Conservation (phyloP, 2,797 vertebrate species). For the Masticophis lateralis region DNA sequence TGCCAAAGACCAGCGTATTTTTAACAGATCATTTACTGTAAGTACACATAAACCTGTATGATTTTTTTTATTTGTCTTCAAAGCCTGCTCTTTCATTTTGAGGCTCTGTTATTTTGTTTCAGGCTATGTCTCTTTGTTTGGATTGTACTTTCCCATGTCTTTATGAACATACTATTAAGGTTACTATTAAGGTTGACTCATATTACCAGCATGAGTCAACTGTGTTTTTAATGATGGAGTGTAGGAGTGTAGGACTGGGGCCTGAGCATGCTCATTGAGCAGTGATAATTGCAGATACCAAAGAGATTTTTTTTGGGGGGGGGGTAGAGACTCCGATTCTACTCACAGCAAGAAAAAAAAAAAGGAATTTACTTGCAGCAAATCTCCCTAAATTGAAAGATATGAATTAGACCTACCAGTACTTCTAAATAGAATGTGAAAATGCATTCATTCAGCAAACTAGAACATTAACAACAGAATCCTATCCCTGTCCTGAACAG, state of each 20-base stretch:
- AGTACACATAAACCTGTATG: background rate
- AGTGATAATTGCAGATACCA: conserved; percentile 72
- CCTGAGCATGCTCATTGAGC: conserved; percentile 61
- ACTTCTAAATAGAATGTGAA: conserved; percentile 71
- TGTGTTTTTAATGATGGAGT: conserved; percentile 61
- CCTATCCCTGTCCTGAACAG: conserved; percentile 45
- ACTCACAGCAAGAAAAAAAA: conserved; percentile 71
- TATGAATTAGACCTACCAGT: conserved; percentile 73
- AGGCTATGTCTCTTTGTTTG: conserved; percentile 66
- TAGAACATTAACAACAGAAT: conserved; percentile 58
- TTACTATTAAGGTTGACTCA: conserved; percentile 57
- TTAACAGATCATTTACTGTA: conserved; percentile 28
- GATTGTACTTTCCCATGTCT: conserved; percentile 64
- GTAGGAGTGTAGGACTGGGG: background rate
- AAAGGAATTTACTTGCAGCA: conserved; percentile 73
- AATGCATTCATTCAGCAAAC: conserved; percentile 58
- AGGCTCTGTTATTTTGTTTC: conserved; percentile 37
- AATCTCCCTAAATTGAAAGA: conserved; percentile 67
- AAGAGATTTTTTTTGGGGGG: conserved; percentile 51
- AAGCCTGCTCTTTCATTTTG: conserved; percentile 33
- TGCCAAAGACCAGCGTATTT: conserved; percentile 27
- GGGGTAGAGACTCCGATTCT: conserved; percentile 68
- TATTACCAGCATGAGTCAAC: conserved; percentile 57
- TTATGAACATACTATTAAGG: conserved; percentile 75
- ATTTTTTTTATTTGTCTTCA: conserved; percentile 26